These are phyloP conservation scores for Epinotia ramella DNA, from an alignment of 2,888 invertebrate species.

Conservation along the genomic window DNA sequence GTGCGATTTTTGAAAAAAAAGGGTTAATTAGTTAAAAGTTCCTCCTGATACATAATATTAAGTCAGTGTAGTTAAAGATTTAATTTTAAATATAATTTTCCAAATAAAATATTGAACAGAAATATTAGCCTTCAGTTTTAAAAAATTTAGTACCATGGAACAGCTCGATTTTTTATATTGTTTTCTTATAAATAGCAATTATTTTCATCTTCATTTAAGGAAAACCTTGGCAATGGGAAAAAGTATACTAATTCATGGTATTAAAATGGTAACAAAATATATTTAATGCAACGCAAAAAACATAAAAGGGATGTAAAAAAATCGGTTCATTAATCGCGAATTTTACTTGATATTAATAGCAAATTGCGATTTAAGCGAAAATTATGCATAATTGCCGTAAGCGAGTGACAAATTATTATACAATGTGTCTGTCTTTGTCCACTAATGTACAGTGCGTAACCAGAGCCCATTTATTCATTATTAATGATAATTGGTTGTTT, in stretches of 20 bases:
- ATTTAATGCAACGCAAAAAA: too few species aligned
- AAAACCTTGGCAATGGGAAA: too few species aligned
- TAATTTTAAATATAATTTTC: neutral
- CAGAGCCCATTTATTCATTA: neutral
- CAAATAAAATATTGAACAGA: too few species aligned
- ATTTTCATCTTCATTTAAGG: too few species aligned
- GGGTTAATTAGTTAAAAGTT: neutral
- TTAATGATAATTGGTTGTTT: neutral
- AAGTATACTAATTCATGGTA: too few species aligned
- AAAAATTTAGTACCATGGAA: neutral
- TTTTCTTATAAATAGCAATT: too few species aligned
- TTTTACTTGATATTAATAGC: neutral
- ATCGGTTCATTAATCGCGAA: neutral
- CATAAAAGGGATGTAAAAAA: too few species aligned
- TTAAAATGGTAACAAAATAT: too few species aligned
- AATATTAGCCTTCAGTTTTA: too few species aligned
- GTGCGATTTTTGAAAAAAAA: neutral
- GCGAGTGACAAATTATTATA: neutral
- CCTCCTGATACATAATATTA: too few species aligned
- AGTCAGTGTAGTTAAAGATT: neutral
- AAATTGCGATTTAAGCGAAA: neutral
- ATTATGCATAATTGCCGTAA: neutral
- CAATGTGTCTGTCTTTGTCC: neutral
- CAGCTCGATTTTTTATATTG: neutral
- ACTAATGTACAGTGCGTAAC: neutral